Evolutionary conservation across 2,797 vertebrate species (phyloP), one percentile per base, ranked within the genome.

Genomic region (Antrozous pallidus): DNA sequence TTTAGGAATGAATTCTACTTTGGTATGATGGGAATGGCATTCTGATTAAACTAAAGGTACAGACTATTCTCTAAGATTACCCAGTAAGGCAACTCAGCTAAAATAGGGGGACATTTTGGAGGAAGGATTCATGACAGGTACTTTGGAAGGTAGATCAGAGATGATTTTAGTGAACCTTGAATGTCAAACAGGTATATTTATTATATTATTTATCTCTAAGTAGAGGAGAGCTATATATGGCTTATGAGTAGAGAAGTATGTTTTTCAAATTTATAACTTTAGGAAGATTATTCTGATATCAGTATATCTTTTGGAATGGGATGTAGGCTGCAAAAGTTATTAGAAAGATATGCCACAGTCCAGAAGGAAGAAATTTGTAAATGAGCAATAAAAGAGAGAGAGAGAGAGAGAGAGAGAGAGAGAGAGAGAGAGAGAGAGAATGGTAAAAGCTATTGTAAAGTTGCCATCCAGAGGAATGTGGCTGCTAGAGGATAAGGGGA

Each of bases 181-280:
- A 56, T 91, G 56, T 56, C 17, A 61, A 18, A 54, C 45, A 93
- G 81, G 18, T 77, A 5, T 80, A 73, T 80, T 85, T 65, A 31
- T 74, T 74, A 40, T 80, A 45, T n/a, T 54, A 20, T 86, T 92
- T 26, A 28, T 22, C 42, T 75, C 61, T 74, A 2, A 49, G 16
- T 28, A 89, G 20, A 80, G n/a, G 8, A 74, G 42, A 71, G 5
- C 17, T 65, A 22, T 22, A 8, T 69, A 65, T 17, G 20, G 24
- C 58, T 90, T 92, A 36, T 49, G n/a, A 81, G 3, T 33, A 75
- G 6, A 85, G 9, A 5, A 73, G 6, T 81, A 82, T 17, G 26
- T 90, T 88, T 75, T 81, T 92, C 61, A 82, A 71, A 56, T 70
- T 45, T 92, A 56, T 82, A 86, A 63, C 18, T 74, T 90, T 63